These are phyloP conservation scores for Labia minor DNA, from an alignment of 2,888 invertebrate genomes.

Conservation along the genomic window DNA sequence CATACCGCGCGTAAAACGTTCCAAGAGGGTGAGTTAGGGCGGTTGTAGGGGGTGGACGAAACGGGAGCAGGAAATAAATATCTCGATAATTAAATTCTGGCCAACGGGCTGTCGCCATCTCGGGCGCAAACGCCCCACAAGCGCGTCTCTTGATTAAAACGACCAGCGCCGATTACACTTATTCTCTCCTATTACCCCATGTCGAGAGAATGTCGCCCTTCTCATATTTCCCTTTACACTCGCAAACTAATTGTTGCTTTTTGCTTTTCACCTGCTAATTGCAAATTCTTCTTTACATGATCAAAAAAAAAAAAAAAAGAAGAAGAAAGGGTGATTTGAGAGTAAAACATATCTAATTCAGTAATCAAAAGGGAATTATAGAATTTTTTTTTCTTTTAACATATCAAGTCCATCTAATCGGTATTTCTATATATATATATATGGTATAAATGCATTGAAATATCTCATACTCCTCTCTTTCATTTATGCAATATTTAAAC, in stretches of 20 bases:
- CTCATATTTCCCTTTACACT: neutral
- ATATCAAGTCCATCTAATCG: too few species aligned
- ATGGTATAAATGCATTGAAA: too few species aligned
- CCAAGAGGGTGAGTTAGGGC: neutral
- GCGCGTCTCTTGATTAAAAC: neutral
- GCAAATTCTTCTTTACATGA: too few species aligned
- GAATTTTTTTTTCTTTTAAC: too few species aligned
- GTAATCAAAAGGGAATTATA: too few species aligned
- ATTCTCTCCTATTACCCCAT: neutral
- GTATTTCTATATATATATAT: too few species aligned
- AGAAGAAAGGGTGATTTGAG: too few species aligned
- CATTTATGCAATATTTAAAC: too few species aligned
- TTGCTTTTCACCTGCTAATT: neutral
- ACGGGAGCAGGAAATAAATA: neutral
- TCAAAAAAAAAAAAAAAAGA: too few species aligned
- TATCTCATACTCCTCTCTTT: too few species aligned
- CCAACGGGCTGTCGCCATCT: neutral
- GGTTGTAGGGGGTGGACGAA: neutral
- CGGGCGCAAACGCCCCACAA: neutral
- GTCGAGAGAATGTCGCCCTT: neutral
- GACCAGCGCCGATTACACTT: slow-evolving; percentile 6
- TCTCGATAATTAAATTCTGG: slow-evolving; percentile 13
- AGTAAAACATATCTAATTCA: too few species aligned
- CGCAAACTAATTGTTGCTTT: neutral
- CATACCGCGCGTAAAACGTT: slow-evolving; percentile 7